Evolutionary conservation across 2,797 vertebrate genomes (phyloP).

Genomic region (Acanthiza pusilla): DNA sequence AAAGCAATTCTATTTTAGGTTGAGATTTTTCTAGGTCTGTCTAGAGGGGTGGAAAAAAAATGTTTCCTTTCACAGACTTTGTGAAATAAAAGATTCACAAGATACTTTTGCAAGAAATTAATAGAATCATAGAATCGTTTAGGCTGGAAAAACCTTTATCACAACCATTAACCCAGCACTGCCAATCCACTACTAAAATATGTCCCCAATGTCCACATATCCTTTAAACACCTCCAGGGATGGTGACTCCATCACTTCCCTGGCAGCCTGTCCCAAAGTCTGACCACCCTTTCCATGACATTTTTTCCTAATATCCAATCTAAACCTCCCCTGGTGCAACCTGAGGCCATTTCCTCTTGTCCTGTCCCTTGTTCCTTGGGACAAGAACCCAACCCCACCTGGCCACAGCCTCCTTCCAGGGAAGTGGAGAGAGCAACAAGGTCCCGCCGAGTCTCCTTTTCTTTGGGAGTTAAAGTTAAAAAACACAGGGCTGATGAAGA

Average conservation of each 20-base stretch:
- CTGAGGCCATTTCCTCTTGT: neutral
- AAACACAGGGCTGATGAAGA: neutral
- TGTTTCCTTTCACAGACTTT: neutral
- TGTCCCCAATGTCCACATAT: accelerated
- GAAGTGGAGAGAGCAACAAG: neutral
- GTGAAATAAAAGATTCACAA: neutral
- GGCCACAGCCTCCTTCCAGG: neutral
- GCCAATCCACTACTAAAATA: neutral
- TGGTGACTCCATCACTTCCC: neutral
- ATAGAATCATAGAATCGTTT: neutral
- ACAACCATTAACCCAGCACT: neutral
- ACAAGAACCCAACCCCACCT: neutral
- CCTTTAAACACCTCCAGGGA: neutral
- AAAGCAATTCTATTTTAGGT: neutral
- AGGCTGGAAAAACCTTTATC: neutral
- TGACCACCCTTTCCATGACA: neutral
- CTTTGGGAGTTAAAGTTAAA: neutral
- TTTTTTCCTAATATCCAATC: neutral
- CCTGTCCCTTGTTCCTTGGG: neutral
- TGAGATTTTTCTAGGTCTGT: neutral
- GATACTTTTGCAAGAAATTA: neutral
- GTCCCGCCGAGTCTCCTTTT: neutral
- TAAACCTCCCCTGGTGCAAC: neutral
- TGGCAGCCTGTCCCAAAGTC: neutral
- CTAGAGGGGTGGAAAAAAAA: neutral